phyloP scores from a whole-genome alignment of 2,797 vertebrate species.

The Esox lucius region DNA sequence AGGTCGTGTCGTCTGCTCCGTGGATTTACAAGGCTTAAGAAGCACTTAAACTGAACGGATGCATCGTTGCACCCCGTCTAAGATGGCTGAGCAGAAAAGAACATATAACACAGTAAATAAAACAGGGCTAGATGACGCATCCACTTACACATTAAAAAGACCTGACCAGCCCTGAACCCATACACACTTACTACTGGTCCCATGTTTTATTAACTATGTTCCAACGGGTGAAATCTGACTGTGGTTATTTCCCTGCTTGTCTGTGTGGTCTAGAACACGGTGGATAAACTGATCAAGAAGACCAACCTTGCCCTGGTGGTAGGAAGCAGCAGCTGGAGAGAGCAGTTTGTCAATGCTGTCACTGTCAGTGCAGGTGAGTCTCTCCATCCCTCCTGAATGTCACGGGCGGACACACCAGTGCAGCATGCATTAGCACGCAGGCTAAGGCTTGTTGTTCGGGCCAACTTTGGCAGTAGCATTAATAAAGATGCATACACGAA shows the following conservation, averaged over 20 bases:
- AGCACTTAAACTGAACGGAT: conserved; percentile 19
- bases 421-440: not conserved
- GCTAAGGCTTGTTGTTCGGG: not conserved
- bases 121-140: conserved; percentile 10
- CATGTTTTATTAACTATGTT: conserved; percentile 11
- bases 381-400: not conserved
- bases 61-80: conserved; percentile 6
- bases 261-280: conserved; percentile 75
- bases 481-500: not conserved
- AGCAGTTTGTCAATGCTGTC: conserved; percentile 88
- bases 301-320: conserved; percentile 87
- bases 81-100: not conserved
- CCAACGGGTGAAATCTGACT: conserved; percentile 18
- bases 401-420: not conserved
- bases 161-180: not conserved
- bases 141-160: not conserved
- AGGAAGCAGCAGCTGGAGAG: conserved; percentile 88
- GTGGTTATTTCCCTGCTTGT: conserved; percentile 11
- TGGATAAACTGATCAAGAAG: conserved; percentile 90
- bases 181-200: not conserved
- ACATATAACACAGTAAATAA: conserved; percentile 10
- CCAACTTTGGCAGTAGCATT: not conserved
- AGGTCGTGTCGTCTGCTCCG: not conserved
- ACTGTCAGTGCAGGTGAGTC: conserved; percentile 86
- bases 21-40: conserved; percentile 8